These are phyloP conservation scores for Peromyscus eremicus DNA, from an alignment of 2,797 vertebrate species.

Conservation along the genomic window DNA sequence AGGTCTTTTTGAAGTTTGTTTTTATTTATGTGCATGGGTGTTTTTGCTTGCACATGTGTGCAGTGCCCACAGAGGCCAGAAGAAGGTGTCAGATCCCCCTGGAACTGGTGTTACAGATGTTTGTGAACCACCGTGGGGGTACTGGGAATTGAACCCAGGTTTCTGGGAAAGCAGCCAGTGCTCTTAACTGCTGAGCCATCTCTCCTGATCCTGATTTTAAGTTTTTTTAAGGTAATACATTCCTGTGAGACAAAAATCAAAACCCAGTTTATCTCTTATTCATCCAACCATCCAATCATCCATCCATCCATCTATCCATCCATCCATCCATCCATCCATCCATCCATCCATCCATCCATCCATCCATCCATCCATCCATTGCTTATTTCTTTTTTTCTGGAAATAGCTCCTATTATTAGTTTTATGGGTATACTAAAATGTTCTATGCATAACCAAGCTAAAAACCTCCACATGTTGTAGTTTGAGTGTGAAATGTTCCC, in stretches of 20 bases:
- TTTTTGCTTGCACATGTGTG: not conserved
- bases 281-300: not conserved
- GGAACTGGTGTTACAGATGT: not conserved
- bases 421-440: not conserved
- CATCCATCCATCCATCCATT: not conserved
- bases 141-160: not conserved
- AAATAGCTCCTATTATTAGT: not conserved
- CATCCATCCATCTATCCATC: not conserved
- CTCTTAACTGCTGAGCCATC: not conserved
- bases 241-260: conserved; percentile 30
- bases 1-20: not conserved
- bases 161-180: not conserved
- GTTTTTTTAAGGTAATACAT: not conserved
- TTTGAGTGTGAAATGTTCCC: not conserved
- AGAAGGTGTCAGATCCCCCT: no score
- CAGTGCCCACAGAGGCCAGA: not conserved
- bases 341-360: not conserved
- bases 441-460: not conserved
- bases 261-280: not conserved
- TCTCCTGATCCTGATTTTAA: not conserved
- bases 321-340: not conserved
- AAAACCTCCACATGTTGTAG: not conserved
- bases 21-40: not conserved
- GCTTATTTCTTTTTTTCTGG: conserved; percentile 28
- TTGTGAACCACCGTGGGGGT: not conserved